Percentiles rank a stretch among this genome's conserved stretches.
These are phyloP conservation scores for Arion vulgaris DNA, from an alignment of 1,140 invertebrate species.

Conservation along the genomic window DNA sequence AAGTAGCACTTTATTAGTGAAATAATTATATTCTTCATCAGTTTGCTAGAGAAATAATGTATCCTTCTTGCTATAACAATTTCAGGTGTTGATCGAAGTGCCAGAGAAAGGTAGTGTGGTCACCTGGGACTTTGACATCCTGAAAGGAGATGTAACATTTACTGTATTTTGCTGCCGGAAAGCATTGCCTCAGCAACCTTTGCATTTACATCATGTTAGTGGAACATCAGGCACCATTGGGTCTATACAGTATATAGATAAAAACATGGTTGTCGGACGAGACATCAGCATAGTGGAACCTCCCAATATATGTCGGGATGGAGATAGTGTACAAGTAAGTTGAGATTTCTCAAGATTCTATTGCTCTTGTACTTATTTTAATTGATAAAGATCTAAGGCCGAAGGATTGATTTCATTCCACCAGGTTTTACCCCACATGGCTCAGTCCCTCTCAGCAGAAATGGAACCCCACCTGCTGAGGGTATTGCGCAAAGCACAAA, in stretches of 20 bases:
- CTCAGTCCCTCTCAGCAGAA: too few relatives aligned
- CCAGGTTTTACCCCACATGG: too few relatives aligned
- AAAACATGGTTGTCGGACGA: conserved; percentile 84
- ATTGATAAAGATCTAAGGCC: too few relatives aligned
- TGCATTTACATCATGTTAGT: conserved; percentile 65
- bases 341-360: too few relatives aligned
- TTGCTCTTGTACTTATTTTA: neutral
- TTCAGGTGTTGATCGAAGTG: conserved; percentile 80
- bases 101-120: conserved; percentile 90
- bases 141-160: conserved; percentile 90
- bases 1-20: too few relatives aligned
- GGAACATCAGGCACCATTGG: conserved; percentile 66
- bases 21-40: too few relatives aligned
- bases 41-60: too few relatives aligned
- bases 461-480: too few relatives aligned
- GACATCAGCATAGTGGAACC: conserved; percentile 87
- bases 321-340: conserved; percentile 92
- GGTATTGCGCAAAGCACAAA: too few relatives aligned
- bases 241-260: conserved; percentile 77
- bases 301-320: conserved; percentile 88
- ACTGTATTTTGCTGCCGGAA: conserved; percentile 83
- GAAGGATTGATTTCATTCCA: too few relatives aligned
- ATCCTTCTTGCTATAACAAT: too few relatives aligned
- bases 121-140: conserved; percentile 97
- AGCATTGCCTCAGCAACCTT: conserved; percentile 64